Evolutionary conservation across 1,140 invertebrate genomes (phyloP), one percentile per base, ranked within the genome.

Genomic region (Caenorhabditis inopinata): DNA sequence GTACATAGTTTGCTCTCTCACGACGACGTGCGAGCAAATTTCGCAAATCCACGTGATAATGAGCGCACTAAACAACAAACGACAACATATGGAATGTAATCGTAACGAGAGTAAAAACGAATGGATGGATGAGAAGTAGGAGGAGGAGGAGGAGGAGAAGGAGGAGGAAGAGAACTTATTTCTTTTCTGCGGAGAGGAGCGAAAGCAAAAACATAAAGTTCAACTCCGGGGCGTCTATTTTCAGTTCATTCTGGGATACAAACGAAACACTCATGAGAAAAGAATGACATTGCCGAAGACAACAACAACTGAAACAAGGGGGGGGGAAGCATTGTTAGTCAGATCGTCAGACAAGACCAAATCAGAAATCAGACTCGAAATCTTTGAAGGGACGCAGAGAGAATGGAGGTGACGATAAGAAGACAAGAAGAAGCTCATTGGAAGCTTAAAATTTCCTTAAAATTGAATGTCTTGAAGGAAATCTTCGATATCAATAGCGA

Each of bases 121-220:
- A n/a, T n/a, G n/a, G n/a, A n/a, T n/a, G n/a, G n/a, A n/a, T n/a
- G n/a, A n/a, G n/a, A n/a, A n/a, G n/a, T n/a, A n/a, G 49, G 25
- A 25, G 25, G 45, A 75, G 45, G 14, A 42, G 48, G 29, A 74
- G 18, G 11, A 47, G 38, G 21, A 47, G 35, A 46, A 23, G 27
- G 32, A 49, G 42, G 27, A 49, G 32, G 18, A 47, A 32, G 18
- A 35, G 48, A 18, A 12, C 11, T 11, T 29, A 38, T 18, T 68
- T 32, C 38, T 38, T 68, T 32, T 3, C n/a, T 42, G 32, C n/a
- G 42, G 38, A 68, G 32, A 14, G 27, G 27, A 68, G 9, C n/a
- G 32, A 68, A 68, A 68, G 38, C 58, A 68, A 68, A 68, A 68
- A 68, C 58, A 68, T 14, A 38, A 68, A 68, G 58, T 68, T 68